Evolutionary conservation across 1,140 invertebrate genomes (phyloP), one percentile per base, ranked within the genome.

Genomic region (Proctacanthus coquilletti): DNA sequence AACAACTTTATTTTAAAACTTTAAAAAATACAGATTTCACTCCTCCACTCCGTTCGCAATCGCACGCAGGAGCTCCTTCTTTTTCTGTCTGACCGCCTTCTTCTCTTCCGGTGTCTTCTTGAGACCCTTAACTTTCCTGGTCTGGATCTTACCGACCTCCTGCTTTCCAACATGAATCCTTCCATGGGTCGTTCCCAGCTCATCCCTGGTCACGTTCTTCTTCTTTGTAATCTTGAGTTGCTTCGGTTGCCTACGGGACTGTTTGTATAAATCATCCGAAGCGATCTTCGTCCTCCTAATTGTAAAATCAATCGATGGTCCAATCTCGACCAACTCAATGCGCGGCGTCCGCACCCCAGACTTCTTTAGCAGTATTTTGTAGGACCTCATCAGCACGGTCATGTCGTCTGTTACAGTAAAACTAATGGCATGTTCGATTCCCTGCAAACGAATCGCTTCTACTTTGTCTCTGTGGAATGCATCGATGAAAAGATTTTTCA

Each of bases 151-250:
- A 17, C 71, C 65, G 11, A 94, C 71, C 52, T 93, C 78, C 53
- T 97, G 93, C 57, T 77, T 76, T 35, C 84, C 80, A 68, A 98
- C 74, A 61, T 98, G 95, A 39, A 98, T 76, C 38, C 87, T 75
- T 35, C 91, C 95, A 50, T 88, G 68, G 49, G 80, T 88, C 5
- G 80, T 81, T 40, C 93, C 92, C 58, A 98, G 79, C 8, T 66
- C 70, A 69, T 97, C 85, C 27, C 69, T 74, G 1, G 74, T 74
- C 34, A 95, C 73, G 62, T 98, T 98, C 70, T 98, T 98, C 60
- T 82, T 86, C 48, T 80, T 83, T 44, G 80, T 80, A 1, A 70
- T 63, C 66, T 82, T 87, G 0, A 87, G 62, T 61, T 78, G 75
- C 50, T 79, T 85, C 3, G 93, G 89, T 62, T 84, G 73, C 47